Conservation (phyloP, 2,113 vertebrate species). For the Erythrocercus mccallii region DNA sequence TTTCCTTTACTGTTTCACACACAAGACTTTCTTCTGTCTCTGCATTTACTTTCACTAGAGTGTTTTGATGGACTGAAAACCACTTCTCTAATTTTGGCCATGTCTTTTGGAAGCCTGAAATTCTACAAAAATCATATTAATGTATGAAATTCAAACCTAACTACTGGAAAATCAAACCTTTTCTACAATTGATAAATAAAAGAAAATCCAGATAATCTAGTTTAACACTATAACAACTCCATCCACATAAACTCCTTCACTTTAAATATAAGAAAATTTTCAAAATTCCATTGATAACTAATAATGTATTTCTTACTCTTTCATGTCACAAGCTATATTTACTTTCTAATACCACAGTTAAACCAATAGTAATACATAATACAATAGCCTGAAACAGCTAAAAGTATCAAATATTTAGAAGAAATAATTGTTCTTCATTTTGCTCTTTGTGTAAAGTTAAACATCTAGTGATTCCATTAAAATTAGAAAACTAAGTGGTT, state of each 20-base stretch:
- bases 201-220: background rate
- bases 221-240: background rate
- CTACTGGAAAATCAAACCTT: background rate
- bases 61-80: conserved; percentile 78
- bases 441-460: background rate
- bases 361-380: background rate
- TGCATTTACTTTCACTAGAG: conserved; percentile 82
- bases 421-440: background rate
- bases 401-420: background rate
- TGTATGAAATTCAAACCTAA: background rate
- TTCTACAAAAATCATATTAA: conserved; percentile 68
- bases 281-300: background rate
- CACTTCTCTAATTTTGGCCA: conserved; percentile 87
- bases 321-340: background rate
- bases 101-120: conserved; percentile 80
- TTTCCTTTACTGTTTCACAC: conserved; percentile 73
- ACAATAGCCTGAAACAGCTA: background rate
- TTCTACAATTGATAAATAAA: background rate
- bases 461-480: background rate
- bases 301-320: background rate
- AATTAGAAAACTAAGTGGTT: background rate
- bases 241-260: background rate
- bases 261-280: background rate
- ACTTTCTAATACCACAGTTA: background rate
- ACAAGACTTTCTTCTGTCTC: conserved; percentile 74